Evolutionary conservation across 2,113 vertebrate genomes (phyloP), one percentile per base, ranked within the genome.

Genomic region (Tangachromis dhanisi): DNA sequence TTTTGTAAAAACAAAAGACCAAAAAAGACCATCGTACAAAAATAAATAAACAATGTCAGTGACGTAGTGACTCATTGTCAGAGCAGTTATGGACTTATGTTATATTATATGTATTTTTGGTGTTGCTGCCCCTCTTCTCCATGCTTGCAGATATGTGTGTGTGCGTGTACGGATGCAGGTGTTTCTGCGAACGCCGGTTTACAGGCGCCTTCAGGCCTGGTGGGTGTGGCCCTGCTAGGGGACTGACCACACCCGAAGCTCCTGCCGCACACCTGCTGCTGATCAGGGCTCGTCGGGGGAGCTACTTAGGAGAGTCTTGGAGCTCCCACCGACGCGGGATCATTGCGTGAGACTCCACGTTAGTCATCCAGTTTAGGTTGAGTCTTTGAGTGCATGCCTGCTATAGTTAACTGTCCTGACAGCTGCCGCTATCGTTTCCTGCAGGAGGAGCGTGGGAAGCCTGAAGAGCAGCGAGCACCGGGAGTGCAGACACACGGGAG

Each of bases 251-350:
- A 57, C 24, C 54, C 12, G 1, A 26, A 57, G 54, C 55, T 29
- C 24, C 55, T 16, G 55, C 55, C 4, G 29, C 55, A 29, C 13
- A 59, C 55, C 7, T 59, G 24, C 13, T 59, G 24, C 24, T 5
- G 55, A 29, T 59, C 55, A 59, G 13, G 24, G 24, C 55, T 59
- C 3, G 1, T 29, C 3, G 3, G 7, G 55, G 55, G 24, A 29
- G 55, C 55, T 57, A 29, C 24, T 29, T 29, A 29, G 7, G 0
- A 16, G 55, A 57, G 0, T 29, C 13, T 29, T 16, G 55, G 55
- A 57, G 7, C 13, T 57, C 0, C 55, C 24, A 57, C 13, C 0
- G 3, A 16, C 0, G 7, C 0, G 4, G 3, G 24, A 9, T 16
- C 24, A 29, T 9, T 57, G 24, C 0, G 13, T 57, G 55, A 57